phyloP scores from a whole-genome alignment of 1,140 invertebrate species.

The Hyposmocoma kahamanoa region DNA sequence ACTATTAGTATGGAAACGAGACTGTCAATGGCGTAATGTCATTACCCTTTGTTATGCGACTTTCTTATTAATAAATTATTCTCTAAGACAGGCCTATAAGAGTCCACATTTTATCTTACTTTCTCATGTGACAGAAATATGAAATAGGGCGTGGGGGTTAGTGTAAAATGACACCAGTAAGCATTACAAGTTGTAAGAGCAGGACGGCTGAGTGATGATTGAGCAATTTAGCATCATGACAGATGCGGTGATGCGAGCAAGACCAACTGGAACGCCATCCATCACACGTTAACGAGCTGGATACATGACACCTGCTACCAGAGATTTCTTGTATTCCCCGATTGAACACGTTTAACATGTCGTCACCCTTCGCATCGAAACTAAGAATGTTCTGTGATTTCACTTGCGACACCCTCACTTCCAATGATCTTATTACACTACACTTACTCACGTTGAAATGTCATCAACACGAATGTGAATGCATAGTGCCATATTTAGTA shows the following conservation, averaged over 20 bases:
- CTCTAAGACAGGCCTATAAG: too few relatives aligned
- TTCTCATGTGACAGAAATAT: not conserved
- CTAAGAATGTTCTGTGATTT: too few relatives aligned
- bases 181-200: not conserved
- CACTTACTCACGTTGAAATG: too few relatives aligned
- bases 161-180: not conserved
- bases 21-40: too few relatives aligned
- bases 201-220: slow-evolving; percentile 15
- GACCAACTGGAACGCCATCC: slow-evolving; percentile 23
- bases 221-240: slow-evolving; percentile 12
- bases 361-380: not conserved
- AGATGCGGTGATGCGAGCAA: slow-evolving; percentile 19
- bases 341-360: slow-evolving; percentile 15
- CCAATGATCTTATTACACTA: too few relatives aligned
- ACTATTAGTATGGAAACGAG: too few relatives aligned
- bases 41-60: too few relatives aligned
- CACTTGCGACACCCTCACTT: too few relatives aligned
- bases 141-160: not conserved
- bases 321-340: slow-evolving; percentile 30
- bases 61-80: too few relatives aligned
- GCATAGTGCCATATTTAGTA: too few relatives aligned
- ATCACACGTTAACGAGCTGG: slow-evolving; percentile 41
- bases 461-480: too few relatives aligned
- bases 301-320: slow-evolving; percentile 34
- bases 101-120: too few relatives aligned